phyloP scores from a whole-genome alignment of 2,113 vertebrate genomes.

The Pituophis catenifer region DNA sequence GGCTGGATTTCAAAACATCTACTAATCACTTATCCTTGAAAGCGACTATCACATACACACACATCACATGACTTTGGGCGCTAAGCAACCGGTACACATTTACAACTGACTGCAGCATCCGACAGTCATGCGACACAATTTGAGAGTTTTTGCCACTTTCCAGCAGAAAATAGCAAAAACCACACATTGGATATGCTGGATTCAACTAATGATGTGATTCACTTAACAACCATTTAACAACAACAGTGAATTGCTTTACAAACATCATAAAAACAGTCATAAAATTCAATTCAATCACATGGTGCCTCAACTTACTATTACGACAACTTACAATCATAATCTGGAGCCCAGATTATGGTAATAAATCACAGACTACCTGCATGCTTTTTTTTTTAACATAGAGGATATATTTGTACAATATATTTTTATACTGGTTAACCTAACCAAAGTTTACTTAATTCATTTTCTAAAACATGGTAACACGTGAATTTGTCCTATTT shows the following conservation, averaged over 20 bases:
- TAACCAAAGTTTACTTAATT: neutral
- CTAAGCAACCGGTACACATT: neutral
- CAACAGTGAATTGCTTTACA: neutral
- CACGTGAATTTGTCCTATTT: neutral
- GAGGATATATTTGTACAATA: neutral
- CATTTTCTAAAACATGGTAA: neutral
- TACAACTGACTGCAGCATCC: neutral
- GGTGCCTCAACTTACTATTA: neutral
- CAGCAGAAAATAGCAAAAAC: neutral
- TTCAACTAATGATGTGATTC: neutral
- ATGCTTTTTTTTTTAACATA: neutral
- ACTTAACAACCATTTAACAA: neutral
- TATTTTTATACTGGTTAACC: neutral
- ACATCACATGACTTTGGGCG: neutral
- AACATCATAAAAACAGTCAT: neutral
- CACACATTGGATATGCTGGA: neutral
- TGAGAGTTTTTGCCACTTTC: neutral
- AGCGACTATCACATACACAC: no score
- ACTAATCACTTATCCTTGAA: neutral
- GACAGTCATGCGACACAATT: neutral
- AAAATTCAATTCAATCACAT: neutral
- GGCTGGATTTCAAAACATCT: neutral
- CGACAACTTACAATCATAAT: neutral
- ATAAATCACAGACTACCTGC: neutral
- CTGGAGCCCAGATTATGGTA: neutral